phyloP scores from a whole-genome alignment of 2,888 invertebrate genomes.

The Polietes domitor region DNA sequence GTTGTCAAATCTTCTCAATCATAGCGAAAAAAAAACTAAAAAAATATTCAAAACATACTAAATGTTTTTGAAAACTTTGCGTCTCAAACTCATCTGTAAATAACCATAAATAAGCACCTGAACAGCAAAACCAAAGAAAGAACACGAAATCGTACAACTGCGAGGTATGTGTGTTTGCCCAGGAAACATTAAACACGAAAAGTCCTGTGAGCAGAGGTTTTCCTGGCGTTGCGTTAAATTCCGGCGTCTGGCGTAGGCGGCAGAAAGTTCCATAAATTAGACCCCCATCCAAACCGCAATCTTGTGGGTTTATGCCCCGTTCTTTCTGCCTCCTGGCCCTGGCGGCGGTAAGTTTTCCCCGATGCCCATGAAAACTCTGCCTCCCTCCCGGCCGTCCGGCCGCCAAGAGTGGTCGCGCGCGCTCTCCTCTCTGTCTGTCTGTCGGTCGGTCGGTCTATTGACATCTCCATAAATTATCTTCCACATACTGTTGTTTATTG shows the following conservation, averaged over 20 bases:
- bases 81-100: slow-evolving; percentile 63
- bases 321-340: background rate
- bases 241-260: background rate
- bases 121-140: background rate
- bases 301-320: slow-evolving; percentile 68
- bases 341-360: background rate
- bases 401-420: background rate
- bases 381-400: background rate
- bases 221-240: background rate
- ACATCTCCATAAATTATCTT: slow-evolving; percentile 67
- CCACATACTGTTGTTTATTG: slow-evolving; percentile 43
- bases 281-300: background rate
- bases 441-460: slow-evolving; percentile 71
- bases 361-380: slow-evolving; percentile 64
- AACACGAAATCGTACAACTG: background rate
- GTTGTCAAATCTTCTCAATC: slow-evolving; percentile 52
- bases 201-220: background rate
- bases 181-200: too few relatives aligned
- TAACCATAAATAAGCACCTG: slow-evolving; percentile 48
- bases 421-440: too few relatives aligned
- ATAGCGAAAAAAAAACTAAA: slow-evolving; percentile 17
- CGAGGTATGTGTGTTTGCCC: too few relatives aligned
- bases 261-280: background rate
- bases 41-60: background rate
- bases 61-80: background rate